phyloP scores from a whole-genome alignment of 2,888 invertebrate species.

The Sycophila texana region DNA sequence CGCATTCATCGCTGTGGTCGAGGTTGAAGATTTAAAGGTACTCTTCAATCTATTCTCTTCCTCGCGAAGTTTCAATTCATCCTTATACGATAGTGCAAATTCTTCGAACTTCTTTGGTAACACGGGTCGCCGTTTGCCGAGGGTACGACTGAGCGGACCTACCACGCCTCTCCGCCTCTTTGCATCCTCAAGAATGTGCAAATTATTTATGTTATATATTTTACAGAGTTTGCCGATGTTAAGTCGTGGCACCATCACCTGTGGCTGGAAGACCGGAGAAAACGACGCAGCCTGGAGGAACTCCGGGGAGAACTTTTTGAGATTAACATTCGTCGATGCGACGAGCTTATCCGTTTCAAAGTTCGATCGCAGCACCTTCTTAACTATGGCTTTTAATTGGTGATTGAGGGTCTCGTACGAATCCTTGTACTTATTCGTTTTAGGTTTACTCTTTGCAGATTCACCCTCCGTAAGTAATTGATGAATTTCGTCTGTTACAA shows the following conservation, averaged over 20 bases:
- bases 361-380: slow-evolving; percentile 69
- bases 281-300: slow-evolving; percentile 64
- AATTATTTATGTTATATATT: slow-evolving; percentile 62
- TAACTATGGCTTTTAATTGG: slow-evolving; percentile 69
- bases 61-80: background rate
- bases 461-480: slow-evolving; percentile 17
- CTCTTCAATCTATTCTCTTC: background rate
- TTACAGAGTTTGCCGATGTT: slow-evolving; percentile 55
- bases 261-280: slow-evolving; percentile 69
- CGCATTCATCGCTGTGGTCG: too few species aligned
- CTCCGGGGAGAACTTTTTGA: slow-evolving; percentile 62
- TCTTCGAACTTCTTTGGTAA: slow-evolving; percentile 64
- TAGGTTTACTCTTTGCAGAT: background rate
- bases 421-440: slow-evolving; percentile 56
- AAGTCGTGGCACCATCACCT: slow-evolving; percentile 64
- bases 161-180: slow-evolving; percentile 52
- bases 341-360: slow-evolving; percentile 59
- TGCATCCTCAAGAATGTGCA: slow-evolving; percentile 51
- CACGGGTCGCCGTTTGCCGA: slow-evolving; percentile 63
- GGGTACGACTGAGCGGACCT: slow-evolving; percentile 58
- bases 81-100: slow-evolving; percentile 49
- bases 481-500: slow-evolving; percentile 69
- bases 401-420: slow-evolving; percentile 64
- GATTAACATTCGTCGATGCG: slow-evolving; percentile 4
- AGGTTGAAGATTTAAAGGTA: background rate